Percentiles rank a stretch among this genome's conserved stretches.
These are phyloP conservation scores for Suncus etruscus DNA, from an alignment of 2,113 vertebrate genomes.

Conservation along the genomic window DNA sequence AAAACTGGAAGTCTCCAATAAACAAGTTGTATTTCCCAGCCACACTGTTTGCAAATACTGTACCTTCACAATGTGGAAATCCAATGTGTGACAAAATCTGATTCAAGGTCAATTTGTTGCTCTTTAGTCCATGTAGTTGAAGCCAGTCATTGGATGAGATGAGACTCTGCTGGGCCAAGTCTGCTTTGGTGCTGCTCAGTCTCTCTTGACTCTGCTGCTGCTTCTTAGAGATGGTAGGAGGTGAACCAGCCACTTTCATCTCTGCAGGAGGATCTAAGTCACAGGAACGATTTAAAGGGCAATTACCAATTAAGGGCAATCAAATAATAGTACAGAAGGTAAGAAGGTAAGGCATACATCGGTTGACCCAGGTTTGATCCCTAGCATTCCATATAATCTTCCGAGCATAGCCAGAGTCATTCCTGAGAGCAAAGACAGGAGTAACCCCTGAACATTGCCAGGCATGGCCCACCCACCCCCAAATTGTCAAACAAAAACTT, in stretches of 20 bases:
- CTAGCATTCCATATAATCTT: no score
- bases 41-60: background rate
- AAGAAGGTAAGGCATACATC: no score
- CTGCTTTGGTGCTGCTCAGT: background rate
- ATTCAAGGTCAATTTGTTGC: constrained; percentile 86
- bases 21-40: background rate
- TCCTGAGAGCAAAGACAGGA: no score
- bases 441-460: no score
- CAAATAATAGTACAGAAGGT: background rate
- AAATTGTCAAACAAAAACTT: background rate
- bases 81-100: constrained; percentile 90
- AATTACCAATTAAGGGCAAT: constrained; percentile 15
- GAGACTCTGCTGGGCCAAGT: constrained; percentile 80
- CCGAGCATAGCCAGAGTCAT: no score
- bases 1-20: background rate
- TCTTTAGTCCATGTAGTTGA: constrained; percentile 87
- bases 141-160: constrained; percentile 90
- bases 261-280: constrained; percentile 68
- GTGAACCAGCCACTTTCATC: constrained; percentile 5
- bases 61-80: constrained; percentile 90
- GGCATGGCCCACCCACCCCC: no score
- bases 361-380: no score
- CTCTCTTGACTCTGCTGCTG: constrained; percentile 51
- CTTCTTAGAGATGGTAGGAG: background rate
- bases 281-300: constrained; percentile 70